phyloP scores from a whole-genome alignment of 2,888 invertebrate species.

The Dioctria linearis region DNA sequence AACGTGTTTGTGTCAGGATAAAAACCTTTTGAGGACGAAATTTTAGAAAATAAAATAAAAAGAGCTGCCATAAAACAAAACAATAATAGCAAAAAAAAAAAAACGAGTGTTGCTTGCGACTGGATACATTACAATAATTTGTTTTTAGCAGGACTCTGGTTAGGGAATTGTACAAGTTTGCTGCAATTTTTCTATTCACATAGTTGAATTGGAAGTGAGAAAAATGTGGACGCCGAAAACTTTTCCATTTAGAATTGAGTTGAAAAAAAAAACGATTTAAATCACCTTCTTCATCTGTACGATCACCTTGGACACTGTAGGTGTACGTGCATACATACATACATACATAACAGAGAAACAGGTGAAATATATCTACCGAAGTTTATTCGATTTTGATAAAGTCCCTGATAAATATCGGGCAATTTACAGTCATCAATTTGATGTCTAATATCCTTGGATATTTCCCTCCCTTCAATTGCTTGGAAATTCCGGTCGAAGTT shows the following conservation, averaged over 20 bases:
- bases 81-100: too few species aligned
- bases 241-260: slow-evolving; percentile 22
- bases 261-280: slow-evolving; percentile 25
- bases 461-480: slow-evolving; percentile 23
- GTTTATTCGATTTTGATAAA: slow-evolving; percentile 59
- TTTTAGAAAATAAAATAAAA: slow-evolving; percentile 17
- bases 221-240: not conserved
- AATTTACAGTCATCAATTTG: slow-evolving; percentile 57
- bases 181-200: slow-evolving; percentile 36
- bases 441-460: slow-evolving; percentile 49
- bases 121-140: slow-evolving; percentile 47
- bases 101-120: not conserved
- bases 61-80: not conserved
- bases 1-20: slow-evolving; percentile 7
- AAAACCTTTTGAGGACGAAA: slow-evolving; percentile 28
- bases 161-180: slow-evolving; percentile 15
- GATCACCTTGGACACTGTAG: slow-evolving; percentile 6
- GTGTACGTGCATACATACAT: too few species aligned
- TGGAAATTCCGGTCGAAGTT: slow-evolving; percentile 44
- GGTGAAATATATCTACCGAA: slow-evolving; percentile 56
- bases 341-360: not conserved
- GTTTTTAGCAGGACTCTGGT: slow-evolving; percentile 8
- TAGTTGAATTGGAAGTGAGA: not conserved
- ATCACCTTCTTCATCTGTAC: not conserved
- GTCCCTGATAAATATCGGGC: slow-evolving; percentile 58